A percentile compares a stretch with the other conserved stretches of the same genome.
These are phyloP conservation scores for Halictus quadricinctus DNA, from an alignment of 2,888 invertebrate genomes.

Conservation along the genomic window DNA sequence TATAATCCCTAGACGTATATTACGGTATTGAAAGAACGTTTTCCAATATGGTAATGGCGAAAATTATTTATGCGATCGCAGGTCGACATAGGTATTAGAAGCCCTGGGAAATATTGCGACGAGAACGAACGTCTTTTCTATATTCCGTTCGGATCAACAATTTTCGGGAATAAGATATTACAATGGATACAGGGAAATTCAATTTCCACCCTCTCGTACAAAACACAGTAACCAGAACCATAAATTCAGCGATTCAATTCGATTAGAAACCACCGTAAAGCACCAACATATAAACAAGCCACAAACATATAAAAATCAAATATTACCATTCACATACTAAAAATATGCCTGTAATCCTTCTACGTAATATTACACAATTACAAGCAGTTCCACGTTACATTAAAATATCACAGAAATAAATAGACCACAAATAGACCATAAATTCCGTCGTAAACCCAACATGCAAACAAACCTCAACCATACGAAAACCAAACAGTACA, in stretches of 20 bases:
- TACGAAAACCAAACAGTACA: background rate
- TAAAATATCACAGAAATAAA: background rate
- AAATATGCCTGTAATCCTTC: background rate
- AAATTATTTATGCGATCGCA: slow-evolving; percentile 49
- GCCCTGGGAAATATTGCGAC: slow-evolving; percentile 37
- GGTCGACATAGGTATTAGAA: slow-evolving; percentile 46
- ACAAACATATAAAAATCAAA: background rate
- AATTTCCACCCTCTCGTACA: slow-evolving; percentile 19
- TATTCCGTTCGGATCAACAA: slow-evolving; percentile 52
- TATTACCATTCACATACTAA: background rate
- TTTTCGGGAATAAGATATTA: slow-evolving; percentile 40
- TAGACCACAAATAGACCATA: background rate
- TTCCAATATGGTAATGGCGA: slow-evolving; percentile 49
- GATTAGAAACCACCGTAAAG: slow-evolving; percentile 27
- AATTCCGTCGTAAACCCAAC: background rate
- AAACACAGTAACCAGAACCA: slow-evolving; percentile 19
- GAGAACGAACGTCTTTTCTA: slow-evolving; percentile 47
- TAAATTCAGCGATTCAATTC: slow-evolving; percentile 39
- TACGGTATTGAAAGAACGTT: slow-evolving; percentile 44
- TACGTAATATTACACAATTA: background rate
- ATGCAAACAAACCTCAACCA: background rate
- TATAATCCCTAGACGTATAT: slow-evolving; percentile 39
- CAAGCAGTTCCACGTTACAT: background rate
- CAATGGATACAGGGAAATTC: slow-evolving; percentile 44
- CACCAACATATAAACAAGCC: background rate